Percentiles rank a stretch among this genome's conserved stretches.
Conservation (phyloP, 2,113 vertebrate species). For the Gavia stellata region DNA sequence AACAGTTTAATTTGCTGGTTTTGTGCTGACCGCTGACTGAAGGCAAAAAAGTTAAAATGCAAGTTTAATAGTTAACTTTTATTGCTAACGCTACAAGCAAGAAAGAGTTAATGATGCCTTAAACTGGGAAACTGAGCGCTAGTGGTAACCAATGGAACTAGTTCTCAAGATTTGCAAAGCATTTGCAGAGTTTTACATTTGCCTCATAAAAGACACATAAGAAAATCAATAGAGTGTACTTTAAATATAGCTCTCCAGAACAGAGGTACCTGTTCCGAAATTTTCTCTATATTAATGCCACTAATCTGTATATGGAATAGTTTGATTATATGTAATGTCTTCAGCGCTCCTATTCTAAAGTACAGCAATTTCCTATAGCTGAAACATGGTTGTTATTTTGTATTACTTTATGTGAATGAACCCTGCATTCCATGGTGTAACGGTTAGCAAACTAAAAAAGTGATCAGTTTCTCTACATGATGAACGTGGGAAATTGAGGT, state of each 20-base stretch:
- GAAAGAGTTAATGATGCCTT: slow-evolving; percentile 30
- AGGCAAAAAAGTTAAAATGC: slow-evolving; percentile 53
- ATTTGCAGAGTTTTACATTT: background rate
- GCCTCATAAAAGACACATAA: background rate
- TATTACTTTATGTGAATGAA: background rate
- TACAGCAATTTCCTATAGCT: background rate
- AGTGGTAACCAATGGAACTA: background rate
- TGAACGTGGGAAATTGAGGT: background rate
- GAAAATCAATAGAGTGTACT: background rate
- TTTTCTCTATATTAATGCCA: background rate
- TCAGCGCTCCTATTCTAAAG: background rate
- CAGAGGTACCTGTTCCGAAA: background rate
- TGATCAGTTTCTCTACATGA: background rate
- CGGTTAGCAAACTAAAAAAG: background rate
- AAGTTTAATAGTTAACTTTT: slow-evolving; percentile 76
- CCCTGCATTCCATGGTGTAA: background rate
- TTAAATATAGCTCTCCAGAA: background rate
- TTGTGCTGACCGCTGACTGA: slow-evolving; percentile 30
- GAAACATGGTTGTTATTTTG: background rate
- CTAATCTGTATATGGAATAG: background rate
- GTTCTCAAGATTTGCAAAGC: background rate
- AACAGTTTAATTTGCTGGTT: slow-evolving; percentile 49
- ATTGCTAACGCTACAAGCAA: slow-evolving; percentile 52
- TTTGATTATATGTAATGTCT: background rate
- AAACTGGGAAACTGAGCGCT: background rate